phyloP scores from a whole-genome alignment of 2,797 vertebrate genomes.

The Linurgus olivaceus region DNA sequence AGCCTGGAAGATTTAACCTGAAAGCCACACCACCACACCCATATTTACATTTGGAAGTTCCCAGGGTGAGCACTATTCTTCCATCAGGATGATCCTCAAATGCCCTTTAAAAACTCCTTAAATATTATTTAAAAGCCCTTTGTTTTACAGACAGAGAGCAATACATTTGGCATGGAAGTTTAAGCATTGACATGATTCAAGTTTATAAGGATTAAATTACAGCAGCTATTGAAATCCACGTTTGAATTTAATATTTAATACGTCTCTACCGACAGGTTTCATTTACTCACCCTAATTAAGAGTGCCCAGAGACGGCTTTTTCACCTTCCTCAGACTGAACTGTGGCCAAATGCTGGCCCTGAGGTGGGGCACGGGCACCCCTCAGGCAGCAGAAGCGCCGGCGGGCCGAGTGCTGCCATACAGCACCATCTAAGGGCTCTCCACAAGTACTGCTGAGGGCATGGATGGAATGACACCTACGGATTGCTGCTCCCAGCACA shows the following conservation, averaged over 20 bases:
- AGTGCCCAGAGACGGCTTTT: constrained; percentile 6
- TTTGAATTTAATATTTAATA: constrained; percentile 36
- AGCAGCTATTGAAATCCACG: neutral
- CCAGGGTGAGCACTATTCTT: neutral
- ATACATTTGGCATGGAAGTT: neutral
- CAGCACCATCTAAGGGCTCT: constrained; percentile 34
- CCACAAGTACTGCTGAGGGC: neutral
- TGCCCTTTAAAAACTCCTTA: neutral
- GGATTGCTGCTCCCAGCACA: neutral
- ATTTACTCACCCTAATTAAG: constrained; percentile 61
- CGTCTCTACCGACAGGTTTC: constrained; percentile 29
- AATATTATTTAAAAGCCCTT: neutral
- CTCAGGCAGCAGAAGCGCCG: neutral
- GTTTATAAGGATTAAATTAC: neutral
- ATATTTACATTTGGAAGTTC: neutral
- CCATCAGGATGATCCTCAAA: neutral
- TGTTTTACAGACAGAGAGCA: neutral
- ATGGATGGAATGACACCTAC: neutral
- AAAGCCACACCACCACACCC: neutral
- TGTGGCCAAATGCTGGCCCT: neutral
- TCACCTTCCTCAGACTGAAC: neutral
- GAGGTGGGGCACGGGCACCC: neutral
- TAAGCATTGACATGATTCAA: neutral
- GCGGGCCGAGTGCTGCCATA: neutral
- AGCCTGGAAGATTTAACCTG: neutral